A percentile compares a stretch with the other conserved stretches of the same genome.
Conservation (phyloP, 2,888 invertebrate species). For the Drosophila ustulata region DNA sequence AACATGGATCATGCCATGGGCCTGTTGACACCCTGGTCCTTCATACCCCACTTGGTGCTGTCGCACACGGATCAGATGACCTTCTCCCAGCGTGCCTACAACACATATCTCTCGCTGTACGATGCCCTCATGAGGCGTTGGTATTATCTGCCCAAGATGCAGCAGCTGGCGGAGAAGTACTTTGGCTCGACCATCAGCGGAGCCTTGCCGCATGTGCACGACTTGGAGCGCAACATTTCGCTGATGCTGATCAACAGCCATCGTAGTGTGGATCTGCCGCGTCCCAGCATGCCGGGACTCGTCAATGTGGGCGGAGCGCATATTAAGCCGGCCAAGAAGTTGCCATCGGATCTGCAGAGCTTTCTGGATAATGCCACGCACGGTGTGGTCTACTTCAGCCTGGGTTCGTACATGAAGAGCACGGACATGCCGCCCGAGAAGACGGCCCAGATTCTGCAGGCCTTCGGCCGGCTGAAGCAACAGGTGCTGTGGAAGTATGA, state of each 20-base stretch:
- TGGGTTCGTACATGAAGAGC: conserved; percentile 85
- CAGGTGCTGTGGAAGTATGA: conserved; percentile 87
- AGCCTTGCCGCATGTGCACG: conserved; percentile 83
- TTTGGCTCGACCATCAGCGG: conserved; percentile 73
- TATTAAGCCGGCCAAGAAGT: conserved; percentile 77
- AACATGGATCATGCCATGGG: conserved; percentile 85
- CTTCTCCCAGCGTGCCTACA: conserved; percentile 83
- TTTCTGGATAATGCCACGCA: conserved; percentile 84
- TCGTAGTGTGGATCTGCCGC: conserved; percentile 85
- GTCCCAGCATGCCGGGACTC: conserved; percentile 84
- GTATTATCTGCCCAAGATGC: conserved; percentile 83
- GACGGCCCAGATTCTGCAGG: conserved; percentile 82
- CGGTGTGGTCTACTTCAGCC: conserved; percentile 85
- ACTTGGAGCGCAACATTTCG: conserved; percentile 86
- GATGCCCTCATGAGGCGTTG: conserved; percentile 81
- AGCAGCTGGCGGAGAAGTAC: conserved; percentile 82
- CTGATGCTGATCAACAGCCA: conserved; percentile 86
- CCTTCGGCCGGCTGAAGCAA: conserved; percentile 85
- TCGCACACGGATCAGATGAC: conserved; percentile 84
- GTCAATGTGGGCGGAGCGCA: conserved; percentile 84
- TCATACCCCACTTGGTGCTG: conserved; percentile 82
- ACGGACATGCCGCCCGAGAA: conserved; percentile 85
- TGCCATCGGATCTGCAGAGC: conserved; percentile 80
- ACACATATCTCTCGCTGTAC: conserved; percentile 81
- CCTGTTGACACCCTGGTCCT: conserved; percentile 83